phyloP scores from a whole-genome alignment of 2,888 invertebrate genomes.

The Vesta saturnalis region DNA sequence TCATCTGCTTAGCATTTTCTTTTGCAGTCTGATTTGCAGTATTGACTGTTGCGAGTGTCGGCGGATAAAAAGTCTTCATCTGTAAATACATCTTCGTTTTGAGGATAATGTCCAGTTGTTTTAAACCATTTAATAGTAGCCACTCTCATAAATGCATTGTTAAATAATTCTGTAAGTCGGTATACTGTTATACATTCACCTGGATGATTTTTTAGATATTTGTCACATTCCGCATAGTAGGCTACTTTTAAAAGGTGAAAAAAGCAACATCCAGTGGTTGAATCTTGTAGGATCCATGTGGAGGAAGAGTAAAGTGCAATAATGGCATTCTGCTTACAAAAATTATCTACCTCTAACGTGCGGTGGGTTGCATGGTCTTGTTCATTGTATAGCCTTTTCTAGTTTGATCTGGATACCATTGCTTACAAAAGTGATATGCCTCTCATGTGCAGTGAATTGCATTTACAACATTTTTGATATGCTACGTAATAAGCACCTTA shows the following conservation, averaged over 20 bases:
- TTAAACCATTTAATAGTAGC: not conserved
- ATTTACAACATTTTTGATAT: no score
- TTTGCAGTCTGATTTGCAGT: not conserved
- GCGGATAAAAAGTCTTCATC: no score
- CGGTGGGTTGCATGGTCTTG: not conserved
- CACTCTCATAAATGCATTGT: not conserved
- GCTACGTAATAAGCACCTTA: no score
- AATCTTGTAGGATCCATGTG: not conserved
- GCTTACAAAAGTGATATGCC: no score
- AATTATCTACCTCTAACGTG: not conserved
- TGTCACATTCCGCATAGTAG: not conserved
- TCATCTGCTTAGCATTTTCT: not conserved
- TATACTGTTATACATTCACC: not conserved
- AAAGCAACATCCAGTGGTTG: not conserved
- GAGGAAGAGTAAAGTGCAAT: not conserved
- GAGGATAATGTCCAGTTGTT: not conserved
- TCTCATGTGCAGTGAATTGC: no score
- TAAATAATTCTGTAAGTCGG: not conserved
- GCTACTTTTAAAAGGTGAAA: not conserved
- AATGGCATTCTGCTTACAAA: not conserved
- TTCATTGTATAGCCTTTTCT: no score
- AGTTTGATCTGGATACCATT: no score
- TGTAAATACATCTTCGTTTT: not conserved
- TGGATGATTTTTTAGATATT: not conserved
- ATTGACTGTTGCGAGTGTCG: no score